A percentile compares a stretch with the other conserved stretches of the same genome.
Evolutionary conservation across 2,113 vertebrate genomes (phyloP).

Genomic region (Myodes glareolus): DNA sequence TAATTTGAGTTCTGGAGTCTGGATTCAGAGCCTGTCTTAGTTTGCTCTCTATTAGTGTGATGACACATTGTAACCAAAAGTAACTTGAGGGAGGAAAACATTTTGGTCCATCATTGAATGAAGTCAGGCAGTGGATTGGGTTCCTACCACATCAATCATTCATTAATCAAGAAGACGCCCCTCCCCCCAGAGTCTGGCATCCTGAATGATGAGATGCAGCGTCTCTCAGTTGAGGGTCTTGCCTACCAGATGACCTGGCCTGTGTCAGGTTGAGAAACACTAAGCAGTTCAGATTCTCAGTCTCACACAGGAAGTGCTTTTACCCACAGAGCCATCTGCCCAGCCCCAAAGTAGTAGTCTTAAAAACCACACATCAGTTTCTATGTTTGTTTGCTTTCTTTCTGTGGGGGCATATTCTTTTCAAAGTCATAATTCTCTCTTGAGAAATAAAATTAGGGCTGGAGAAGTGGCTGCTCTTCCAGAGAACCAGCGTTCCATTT

Average conservation of each 20-base stretch:
- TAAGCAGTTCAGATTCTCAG: background rate
- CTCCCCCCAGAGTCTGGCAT: background rate
- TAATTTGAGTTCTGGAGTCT: background rate
- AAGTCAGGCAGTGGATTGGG: background rate
- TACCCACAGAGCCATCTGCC: background rate
- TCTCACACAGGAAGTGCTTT: background rate
- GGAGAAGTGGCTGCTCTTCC: background rate
- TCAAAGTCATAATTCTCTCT: slow-evolving; percentile 24
- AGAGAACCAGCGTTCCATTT: background rate
- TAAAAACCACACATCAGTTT: background rate
- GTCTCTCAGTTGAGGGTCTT: background rate
- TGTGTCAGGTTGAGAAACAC: background rate
- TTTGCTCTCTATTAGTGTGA: background rate
- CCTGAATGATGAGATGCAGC: too few species aligned
- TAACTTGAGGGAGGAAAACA: background rate
- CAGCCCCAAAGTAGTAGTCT: slow-evolving; percentile 49
- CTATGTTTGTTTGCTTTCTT: slow-evolving; percentile 14
- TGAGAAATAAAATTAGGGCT: slow-evolving; percentile 18
- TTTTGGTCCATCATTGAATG: background rate
- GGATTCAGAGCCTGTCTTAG: background rate
- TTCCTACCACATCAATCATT: background rate
- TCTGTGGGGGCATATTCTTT: background rate
- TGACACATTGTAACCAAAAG: background rate
- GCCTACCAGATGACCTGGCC: background rate
- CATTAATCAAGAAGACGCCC: background rate